A percentile compares a stretch with the other conserved stretches of the same genome.
Conservation (phyloP, 2,113 vertebrate species). For the Nansenia antarctica region DNA sequence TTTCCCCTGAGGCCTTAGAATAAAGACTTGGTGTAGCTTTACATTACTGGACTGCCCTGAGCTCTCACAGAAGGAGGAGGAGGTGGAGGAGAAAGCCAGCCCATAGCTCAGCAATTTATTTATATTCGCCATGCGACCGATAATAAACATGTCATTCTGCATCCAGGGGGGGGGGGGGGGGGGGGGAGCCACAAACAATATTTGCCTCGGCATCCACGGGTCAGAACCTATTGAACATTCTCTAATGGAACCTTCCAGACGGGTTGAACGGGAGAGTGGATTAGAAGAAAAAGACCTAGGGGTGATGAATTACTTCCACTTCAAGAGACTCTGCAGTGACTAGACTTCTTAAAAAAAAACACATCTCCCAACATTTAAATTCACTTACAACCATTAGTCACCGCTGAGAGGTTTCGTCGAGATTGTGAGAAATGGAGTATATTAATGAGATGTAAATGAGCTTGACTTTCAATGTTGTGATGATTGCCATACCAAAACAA, state of each 20-base stretch:
- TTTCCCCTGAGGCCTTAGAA: slow-evolving; percentile 36
- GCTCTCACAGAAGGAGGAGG: slow-evolving; percentile 3
- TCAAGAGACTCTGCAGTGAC: too few species aligned
- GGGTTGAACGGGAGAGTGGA: not conserved
- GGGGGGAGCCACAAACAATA: slow-evolving; percentile 20
- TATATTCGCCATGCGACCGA: slow-evolving; percentile 12
- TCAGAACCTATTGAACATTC: slow-evolving; percentile 9
- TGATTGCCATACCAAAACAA: not conserved
- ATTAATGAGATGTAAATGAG: slow-evolving; percentile 17
- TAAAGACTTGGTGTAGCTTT: slow-evolving; percentile 45
- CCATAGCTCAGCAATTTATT: slow-evolving; percentile 5
- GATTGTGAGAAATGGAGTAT: too few species aligned
- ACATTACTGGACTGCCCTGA: slow-evolving; percentile 30
- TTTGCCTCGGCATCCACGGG: slow-evolving; percentile 19
- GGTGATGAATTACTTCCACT: not conserved
- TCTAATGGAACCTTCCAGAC: not conserved
- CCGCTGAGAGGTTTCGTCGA: too few species aligned
- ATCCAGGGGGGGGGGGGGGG: not conserved
- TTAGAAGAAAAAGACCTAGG: not conserved
- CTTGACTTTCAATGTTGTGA: slow-evolving; percentile 1
- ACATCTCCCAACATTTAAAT: too few species aligned
- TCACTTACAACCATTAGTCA: not conserved
- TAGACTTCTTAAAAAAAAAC: too few species aligned
- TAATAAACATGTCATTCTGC: slow-evolving; percentile 39
- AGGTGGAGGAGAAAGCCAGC: not conserved